Percentiles rank a stretch among this genome's conserved stretches.
Conservation (phyloP, 2,888 invertebrate species). For the Formica aserva region DNA sequence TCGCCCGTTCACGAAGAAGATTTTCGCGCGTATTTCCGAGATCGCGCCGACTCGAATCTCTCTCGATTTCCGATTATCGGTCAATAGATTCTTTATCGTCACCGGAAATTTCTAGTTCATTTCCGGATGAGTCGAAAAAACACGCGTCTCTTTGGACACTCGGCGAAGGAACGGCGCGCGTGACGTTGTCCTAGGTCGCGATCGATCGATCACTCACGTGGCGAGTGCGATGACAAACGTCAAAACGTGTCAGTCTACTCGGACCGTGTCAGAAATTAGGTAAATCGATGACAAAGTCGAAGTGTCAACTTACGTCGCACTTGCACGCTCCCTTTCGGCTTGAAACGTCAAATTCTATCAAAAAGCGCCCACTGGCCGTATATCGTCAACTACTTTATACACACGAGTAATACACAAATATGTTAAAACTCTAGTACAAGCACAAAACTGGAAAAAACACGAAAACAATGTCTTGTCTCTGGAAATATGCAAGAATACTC, state of each 20-base stretch:
- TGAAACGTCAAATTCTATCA: neutral
- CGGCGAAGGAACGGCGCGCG: conserved; percentile 54
- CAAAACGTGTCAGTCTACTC: conserved; percentile 34
- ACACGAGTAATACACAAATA: conserved; percentile 16
- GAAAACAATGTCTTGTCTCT: neutral
- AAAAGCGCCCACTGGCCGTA: neutral
- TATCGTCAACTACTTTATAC: neutral
- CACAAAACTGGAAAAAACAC: neutral
- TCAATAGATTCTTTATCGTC: conserved; percentile 29
- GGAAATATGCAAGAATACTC: neutral
- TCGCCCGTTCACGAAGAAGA: neutral
- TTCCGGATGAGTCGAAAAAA: neutral
- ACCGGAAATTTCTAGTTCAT: neutral
- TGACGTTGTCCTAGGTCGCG: conserved; percentile 69
- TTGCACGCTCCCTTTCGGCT: neutral
- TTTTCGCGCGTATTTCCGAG: neutral
- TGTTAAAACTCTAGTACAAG: neutral
- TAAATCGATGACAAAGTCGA: conserved; percentile 21
- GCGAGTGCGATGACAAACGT: conserved; percentile 58
- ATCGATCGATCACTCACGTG: conserved; percentile 67
- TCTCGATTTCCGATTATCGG: conserved; percentile 7
- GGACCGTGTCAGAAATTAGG: conserved; percentile 20
- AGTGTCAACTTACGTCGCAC: conserved; percentile 27
- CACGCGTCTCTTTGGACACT: conserved; percentile 32
- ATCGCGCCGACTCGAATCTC: neutral